These are phyloP conservation scores for Sebastes cheni DNA, from an alignment of 2,797 vertebrate genomes.

Conservation along the genomic window DNA sequence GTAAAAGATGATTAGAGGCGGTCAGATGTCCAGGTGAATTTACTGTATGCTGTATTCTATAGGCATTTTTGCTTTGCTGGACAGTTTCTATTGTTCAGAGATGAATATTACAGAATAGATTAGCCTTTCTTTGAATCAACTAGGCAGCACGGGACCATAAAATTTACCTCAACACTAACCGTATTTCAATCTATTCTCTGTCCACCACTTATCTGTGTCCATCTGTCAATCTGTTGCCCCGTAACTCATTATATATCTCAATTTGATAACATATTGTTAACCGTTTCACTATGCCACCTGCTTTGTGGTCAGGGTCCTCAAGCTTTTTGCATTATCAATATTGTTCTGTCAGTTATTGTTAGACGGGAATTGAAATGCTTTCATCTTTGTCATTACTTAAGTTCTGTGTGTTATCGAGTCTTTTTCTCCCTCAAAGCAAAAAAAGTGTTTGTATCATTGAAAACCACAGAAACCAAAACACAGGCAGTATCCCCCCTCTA, in stretches of 20 bases:
- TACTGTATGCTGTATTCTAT: conserved; percentile 32
- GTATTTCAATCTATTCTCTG: conserved; percentile 36
- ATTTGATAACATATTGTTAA: conserved; percentile 45
- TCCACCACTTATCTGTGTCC: conserved; percentile 25
- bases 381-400: conserved; percentile 37
- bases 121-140: conserved; percentile 53
- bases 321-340: conserved; percentile 58
- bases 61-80: conserved; percentile 40
- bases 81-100: conserved; percentile 18
- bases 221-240: not conserved
- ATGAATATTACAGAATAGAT: conserved; percentile 51
- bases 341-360: conserved; percentile 44
- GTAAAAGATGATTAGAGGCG: conserved; percentile 46
- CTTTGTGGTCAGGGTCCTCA: conserved; percentile 75
- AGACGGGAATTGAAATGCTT: conserved; percentile 45
- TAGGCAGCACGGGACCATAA: conserved; percentile 48
- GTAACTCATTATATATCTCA: conserved; percentile 31
- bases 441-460: conserved; percentile 79
- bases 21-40: conserved; percentile 37
- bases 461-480: conserved; percentile 78
- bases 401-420: conserved; percentile 30
- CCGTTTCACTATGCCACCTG: conserved; percentile 63
- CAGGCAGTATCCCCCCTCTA: conserved; percentile 81
- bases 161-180: conserved; percentile 61
- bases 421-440: conserved; percentile 61